These are phyloP conservation scores for Dufourea novaeangliae DNA, from an alignment of 1,140 invertebrate genomes.

Conservation along the genomic window DNA sequence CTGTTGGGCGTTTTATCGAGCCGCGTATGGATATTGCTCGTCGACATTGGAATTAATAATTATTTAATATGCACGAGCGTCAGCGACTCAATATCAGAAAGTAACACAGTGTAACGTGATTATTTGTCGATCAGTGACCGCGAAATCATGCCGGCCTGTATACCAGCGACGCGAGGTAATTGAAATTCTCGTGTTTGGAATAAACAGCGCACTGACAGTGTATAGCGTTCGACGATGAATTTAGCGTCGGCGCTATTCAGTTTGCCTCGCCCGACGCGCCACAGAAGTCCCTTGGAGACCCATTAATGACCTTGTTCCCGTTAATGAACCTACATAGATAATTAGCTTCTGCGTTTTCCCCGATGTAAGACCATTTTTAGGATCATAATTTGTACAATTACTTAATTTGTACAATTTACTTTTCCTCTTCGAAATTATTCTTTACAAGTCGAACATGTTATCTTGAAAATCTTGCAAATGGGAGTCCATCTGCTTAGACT, in stretches of 20 bases:
- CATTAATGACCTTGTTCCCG: slow-evolving; percentile 52
- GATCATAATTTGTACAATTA: too few relatives aligned
- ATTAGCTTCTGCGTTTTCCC: slow-evolving; percentile 5
- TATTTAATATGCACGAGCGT: slow-evolving; percentile 6
- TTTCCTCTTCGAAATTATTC: too few relatives aligned
- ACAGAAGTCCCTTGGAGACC: slow-evolving; percentile 32
- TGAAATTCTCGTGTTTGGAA: slow-evolving; percentile 54
- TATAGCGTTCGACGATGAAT: slow-evolving; percentile 44
- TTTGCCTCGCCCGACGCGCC: slow-evolving; percentile 27
- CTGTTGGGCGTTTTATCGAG: not conserved
- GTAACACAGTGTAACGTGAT: slow-evolving; percentile 18
- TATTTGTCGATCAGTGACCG: slow-evolving; percentile 40
- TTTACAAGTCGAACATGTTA: too few relatives aligned
- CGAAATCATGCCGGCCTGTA: slow-evolving; percentile 34
- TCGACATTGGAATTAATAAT: not conserved
- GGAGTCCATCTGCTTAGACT: too few relatives aligned
- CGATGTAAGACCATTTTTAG: not conserved
- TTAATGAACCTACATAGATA: slow-evolving; percentile 48
- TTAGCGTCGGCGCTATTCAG: slow-evolving; percentile 43
- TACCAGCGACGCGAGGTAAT: slow-evolving; percentile 41
- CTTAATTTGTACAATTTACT: too few relatives aligned
- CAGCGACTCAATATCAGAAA: slow-evolving; percentile 13
- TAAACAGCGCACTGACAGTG: slow-evolving; percentile 23
- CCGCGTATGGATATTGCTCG: not conserved
- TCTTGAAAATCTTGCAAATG: too few relatives aligned